Evolutionary conservation across 2,888 invertebrate genomes (phyloP).

Genomic region (Macaria notata): DNA sequence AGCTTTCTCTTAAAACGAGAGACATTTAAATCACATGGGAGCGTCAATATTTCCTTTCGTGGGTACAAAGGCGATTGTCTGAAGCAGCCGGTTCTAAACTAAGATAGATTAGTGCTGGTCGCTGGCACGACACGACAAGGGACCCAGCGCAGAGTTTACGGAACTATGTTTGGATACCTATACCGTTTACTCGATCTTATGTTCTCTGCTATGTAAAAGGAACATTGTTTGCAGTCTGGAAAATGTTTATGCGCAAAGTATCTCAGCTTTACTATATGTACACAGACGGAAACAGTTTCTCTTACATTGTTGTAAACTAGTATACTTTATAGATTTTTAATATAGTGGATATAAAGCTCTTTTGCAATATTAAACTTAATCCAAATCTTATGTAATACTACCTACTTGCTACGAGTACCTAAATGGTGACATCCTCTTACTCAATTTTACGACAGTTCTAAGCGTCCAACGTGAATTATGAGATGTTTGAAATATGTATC

Average conservation of each 20-base stretch:
- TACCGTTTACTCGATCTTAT: constrained; percentile 40
- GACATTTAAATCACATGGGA: constrained; percentile 75
- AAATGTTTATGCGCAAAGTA: constrained; percentile 2
- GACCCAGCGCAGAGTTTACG: constrained; percentile 39
- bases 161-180: constrained; percentile 47
- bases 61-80: constrained; percentile 67
- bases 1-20: constrained; percentile 78
- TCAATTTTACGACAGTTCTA: constrained; percentile 35
- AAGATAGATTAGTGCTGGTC: constrained; percentile 68
- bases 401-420: too few species aligned
- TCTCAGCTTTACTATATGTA: background rate
- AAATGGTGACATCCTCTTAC: constrained; percentile 28
- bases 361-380: too few species aligned
- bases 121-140: constrained; percentile 45
- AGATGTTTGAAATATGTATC: constrained; percentile 47
- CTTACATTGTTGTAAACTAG: too few species aligned
- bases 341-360: too few species aligned
- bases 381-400: too few species aligned
- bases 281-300: background rate
- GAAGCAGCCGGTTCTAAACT: constrained; percentile 59
- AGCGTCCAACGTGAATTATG: constrained; percentile 34
- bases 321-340: too few species aligned
- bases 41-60: constrained; percentile 75
- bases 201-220: constrained; percentile 15
- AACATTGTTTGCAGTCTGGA: constrained; percentile 3